Evolutionary conservation across 2,113 vertebrate species (phyloP).

Genomic region (Nibea coibor): DNA sequence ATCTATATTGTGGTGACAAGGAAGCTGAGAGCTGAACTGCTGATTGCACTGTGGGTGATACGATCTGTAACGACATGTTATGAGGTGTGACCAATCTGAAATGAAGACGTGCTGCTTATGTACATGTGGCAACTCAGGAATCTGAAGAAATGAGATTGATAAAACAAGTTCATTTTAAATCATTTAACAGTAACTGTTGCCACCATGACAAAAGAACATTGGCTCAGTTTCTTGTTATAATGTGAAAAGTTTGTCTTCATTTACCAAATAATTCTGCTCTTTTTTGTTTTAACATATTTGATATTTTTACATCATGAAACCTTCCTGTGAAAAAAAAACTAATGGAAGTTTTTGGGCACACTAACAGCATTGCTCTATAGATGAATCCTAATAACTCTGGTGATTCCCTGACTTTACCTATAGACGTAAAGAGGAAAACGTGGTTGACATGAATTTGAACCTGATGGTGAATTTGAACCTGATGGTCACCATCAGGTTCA

Average conservation of each 20-base stretch:
- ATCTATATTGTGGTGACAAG: not conserved
- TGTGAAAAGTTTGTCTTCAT: not conserved
- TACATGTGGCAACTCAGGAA: constrained; percentile 14
- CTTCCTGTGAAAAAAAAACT: not conserved
- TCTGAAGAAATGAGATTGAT: constrained; percentile 29
- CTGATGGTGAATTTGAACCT: too few relatives aligned
- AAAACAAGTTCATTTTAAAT: constrained; percentile 8
- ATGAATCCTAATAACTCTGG: not conserved
- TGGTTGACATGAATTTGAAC: too few relatives aligned
- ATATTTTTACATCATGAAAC: not conserved
- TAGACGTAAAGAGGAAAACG: too few relatives aligned
- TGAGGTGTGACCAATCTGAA: constrained; percentile 38
- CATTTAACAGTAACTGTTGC: not conserved
- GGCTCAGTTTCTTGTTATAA: not conserved
- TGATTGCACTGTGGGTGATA: constrained; percentile 58
- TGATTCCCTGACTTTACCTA: too few relatives aligned
- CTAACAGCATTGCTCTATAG: not conserved
- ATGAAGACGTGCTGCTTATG: constrained; percentile 32
- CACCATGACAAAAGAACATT: not conserved
- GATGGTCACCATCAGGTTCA: too few relatives aligned
- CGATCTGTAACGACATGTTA: constrained; percentile 35
- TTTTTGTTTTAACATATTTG: not conserved
- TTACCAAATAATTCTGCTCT: too few relatives aligned
- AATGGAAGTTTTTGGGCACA: not conserved
- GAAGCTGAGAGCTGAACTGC: constrained; percentile 22